These are phyloP conservation scores for Ciona savignyi DNA, from an alignment of 23 tunicate species.

Conservation along the genomic window DNA sequence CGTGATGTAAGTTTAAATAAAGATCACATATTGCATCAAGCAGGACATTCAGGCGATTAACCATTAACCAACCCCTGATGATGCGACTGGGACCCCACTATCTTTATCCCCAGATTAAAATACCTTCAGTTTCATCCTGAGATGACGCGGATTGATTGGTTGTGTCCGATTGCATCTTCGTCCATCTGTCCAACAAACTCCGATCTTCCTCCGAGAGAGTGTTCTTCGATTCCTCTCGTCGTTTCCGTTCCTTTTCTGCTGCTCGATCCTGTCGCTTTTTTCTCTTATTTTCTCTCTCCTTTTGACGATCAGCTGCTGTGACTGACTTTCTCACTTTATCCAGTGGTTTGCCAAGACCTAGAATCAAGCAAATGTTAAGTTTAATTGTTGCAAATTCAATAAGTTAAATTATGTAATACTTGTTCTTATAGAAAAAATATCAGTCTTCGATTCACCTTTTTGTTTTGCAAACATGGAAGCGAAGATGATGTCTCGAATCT, in stretches of 20 bases:
- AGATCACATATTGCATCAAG: too few relatives aligned
- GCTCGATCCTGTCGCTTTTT: conserved; percentile 68
- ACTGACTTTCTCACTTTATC: conserved; percentile 73
- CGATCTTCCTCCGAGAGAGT: conserved; percentile 56
- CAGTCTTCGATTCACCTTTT: conserved; percentile 87
- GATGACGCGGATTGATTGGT: neutral
- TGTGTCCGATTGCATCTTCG: conserved; percentile 51
- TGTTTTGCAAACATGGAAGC: conserved; percentile 88
- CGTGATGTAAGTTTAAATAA: too few relatives aligned
- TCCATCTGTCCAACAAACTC: conserved; percentile 70
- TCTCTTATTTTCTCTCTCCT: conserved; percentile 88
- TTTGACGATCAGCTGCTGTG: conserved; percentile 92
- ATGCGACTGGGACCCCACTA: too few relatives aligned
- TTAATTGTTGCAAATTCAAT: neutral
- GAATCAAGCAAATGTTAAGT: neutral
- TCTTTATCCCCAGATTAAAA: too few relatives aligned
- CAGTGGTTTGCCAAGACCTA: conserved; percentile 81
- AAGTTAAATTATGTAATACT: neutral
- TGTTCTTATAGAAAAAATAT: neutral
- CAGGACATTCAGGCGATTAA: too few relatives aligned
- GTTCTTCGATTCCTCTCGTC: conserved; percentile 45
- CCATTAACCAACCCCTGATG: too few relatives aligned
- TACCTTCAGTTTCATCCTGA: neutral
- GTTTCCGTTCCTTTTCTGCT: conserved; percentile 51
- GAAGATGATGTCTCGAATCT: conserved; percentile 67